Evolutionary conservation across 2,113 vertebrate species (phyloP).

Genomic region (Cheirogaleus medius): DNA sequence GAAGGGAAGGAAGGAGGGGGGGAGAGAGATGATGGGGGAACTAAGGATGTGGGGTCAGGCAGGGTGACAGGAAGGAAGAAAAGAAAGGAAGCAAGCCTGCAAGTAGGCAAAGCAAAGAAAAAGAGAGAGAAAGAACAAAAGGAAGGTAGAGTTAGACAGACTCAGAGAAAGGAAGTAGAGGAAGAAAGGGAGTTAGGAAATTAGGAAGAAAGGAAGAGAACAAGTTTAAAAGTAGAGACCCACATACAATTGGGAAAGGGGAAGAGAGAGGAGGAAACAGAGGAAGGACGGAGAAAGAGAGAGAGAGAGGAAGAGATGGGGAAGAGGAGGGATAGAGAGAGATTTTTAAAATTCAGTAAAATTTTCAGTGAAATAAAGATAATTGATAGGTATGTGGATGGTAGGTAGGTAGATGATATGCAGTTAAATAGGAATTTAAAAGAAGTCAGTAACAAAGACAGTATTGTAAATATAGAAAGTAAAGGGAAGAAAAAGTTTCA

Average conservation of each 20-base stretch:
- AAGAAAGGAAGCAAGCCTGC: background rate
- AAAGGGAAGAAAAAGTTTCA: background rate
- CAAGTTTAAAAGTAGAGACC: background rate
- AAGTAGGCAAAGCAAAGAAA: background rate
- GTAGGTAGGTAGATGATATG: background rate
- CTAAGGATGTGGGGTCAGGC: background rate
- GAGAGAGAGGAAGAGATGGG: background rate
- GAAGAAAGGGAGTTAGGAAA: background rate
- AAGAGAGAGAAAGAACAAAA: background rate
- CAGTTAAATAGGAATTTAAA: background rate
- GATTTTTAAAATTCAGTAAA: background rate
- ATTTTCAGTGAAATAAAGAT: background rate
- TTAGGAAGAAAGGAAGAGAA: background rate
- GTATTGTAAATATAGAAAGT: no score
- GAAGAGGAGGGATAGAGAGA: background rate
- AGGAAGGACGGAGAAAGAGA: background rate
- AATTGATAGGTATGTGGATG: background rate
- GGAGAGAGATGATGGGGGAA: background rate
- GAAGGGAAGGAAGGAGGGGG: background rate
- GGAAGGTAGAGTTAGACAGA: background rate
- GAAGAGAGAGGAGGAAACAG: background rate
- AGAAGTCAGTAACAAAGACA: background rate
- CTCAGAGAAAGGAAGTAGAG: background rate
- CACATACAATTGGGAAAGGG: background rate
- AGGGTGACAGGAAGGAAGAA: background rate